phyloP scores from a whole-genome alignment of 2,797 vertebrate genomes.

The Sebastes diploproa region DNA sequence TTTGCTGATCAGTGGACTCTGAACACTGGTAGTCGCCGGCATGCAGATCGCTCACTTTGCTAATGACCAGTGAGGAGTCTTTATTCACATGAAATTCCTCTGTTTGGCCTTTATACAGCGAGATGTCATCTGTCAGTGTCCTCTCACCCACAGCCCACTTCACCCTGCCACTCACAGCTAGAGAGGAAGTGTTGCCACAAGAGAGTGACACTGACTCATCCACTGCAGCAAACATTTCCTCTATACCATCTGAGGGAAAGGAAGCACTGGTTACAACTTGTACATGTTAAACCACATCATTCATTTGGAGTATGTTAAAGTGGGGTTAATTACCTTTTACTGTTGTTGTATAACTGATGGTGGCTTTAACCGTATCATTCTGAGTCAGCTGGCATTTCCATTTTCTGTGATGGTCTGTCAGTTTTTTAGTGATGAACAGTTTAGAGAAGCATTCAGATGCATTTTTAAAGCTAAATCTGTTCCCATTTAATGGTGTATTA shows the following conservation, averaged over 20 bases:
- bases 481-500: slow-evolving; percentile 32
- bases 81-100: background rate
- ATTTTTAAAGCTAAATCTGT: slow-evolving; percentile 23
- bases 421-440: slow-evolving; percentile 37
- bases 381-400: slow-evolving; percentile 66
- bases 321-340: slow-evolving; percentile 43
- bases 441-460: slow-evolving; percentile 47
- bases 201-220: slow-evolving; percentile 66
- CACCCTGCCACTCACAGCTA: background rate
- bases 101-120: background rate
- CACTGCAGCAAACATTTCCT: slow-evolving; percentile 70
- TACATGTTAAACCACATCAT: background rate
- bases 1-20: background rate
- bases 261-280: slow-evolving; percentile 2
- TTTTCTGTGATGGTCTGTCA: slow-evolving; percentile 66
- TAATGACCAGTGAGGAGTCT: slow-evolving; percentile 46
- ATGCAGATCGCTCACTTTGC: slow-evolving; percentile 36
- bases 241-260: slow-evolving; percentile 57
- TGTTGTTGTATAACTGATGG: slow-evolving; percentile 29
- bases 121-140: background rate
- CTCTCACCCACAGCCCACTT: slow-evolving; percentile 20
- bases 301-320: background rate
- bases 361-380: slow-evolving; percentile 31
- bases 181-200: slow-evolving; percentile 55
- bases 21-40: slow-evolving; percentile 63